A percentile compares a stretch with the other conserved stretches of the same genome.
Conservation (phyloP, 2,113 vertebrate species). For the Chionodraco myersi region DNA sequence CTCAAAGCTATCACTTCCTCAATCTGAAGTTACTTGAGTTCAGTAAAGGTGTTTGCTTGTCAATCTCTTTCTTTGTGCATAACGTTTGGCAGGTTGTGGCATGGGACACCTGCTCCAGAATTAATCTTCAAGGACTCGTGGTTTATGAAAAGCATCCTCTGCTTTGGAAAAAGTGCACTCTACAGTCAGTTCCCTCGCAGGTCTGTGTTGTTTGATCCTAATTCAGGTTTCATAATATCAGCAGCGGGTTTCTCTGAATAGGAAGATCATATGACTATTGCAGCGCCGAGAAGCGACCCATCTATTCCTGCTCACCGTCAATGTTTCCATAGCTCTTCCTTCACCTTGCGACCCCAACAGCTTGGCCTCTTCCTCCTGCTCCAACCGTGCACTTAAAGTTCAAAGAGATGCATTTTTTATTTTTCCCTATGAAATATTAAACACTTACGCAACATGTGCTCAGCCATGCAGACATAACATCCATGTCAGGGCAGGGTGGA, state of each 20-base stretch:
- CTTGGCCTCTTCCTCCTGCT: conserved; percentile 44
- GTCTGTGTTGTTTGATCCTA: conserved; percentile 35
- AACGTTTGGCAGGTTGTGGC: conserved; percentile 52
- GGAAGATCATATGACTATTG: conserved; percentile 12
- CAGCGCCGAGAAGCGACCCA: neutral
- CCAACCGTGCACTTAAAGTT: conserved; percentile 68
- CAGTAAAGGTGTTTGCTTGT: conserved; percentile 63
- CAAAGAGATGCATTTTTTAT: conserved; percentile 81
- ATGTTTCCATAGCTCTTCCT: conserved; percentile 11
- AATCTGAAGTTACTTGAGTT: conserved; percentile 54
- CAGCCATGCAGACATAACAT: conserved; percentile 65
- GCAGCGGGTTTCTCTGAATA: neutral
- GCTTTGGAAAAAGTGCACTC: conserved; percentile 31
- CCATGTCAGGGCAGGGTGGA: conserved; percentile 60
- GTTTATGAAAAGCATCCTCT: conserved; percentile 52
- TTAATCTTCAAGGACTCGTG: conserved; percentile 54
- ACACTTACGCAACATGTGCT: conserved; percentile 80
- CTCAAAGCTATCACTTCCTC: conserved; percentile 43
- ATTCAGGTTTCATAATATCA: conserved; percentile 32
- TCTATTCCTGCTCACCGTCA: conserved; percentile 36
- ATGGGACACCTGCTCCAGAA: conserved; percentile 54
- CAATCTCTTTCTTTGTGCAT: conserved; percentile 64
- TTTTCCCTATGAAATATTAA: conserved; percentile 81
- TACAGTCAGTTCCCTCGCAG: conserved; percentile 19
- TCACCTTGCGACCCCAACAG: conserved; percentile 59